Conservation (phyloP, 2,113 vertebrate genomes). For the Eolophus roseicapilla region DNA sequence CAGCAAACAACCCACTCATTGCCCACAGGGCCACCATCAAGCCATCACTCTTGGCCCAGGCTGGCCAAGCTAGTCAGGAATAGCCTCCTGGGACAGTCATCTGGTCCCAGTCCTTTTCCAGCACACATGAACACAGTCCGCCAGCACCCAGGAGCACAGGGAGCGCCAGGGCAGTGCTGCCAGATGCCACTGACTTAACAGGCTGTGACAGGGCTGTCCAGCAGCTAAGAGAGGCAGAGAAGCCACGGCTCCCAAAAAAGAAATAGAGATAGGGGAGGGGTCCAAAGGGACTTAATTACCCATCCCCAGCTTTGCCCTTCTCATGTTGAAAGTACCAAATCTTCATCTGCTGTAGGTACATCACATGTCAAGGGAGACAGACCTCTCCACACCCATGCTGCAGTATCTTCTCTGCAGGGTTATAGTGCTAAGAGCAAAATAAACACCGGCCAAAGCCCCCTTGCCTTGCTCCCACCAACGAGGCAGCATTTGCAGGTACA, state of each 20-base stretch:
- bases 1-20: neutral
- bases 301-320: neutral
- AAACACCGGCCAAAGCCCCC: neutral
- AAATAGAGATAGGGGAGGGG: neutral
- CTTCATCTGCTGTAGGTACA: neutral
- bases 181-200: neutral
- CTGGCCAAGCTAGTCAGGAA: neutral
- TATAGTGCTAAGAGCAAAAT: neutral
- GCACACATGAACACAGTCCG: fast-evolving
- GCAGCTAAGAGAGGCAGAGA: slow-evolving; percentile 10
- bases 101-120: neutral
- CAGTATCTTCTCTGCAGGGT: neutral
- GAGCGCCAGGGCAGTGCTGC: neutral
- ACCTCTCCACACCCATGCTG: neutral
- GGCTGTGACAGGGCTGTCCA: slow-evolving; percentile 42
- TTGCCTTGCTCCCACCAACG: neutral
- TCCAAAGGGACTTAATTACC: neutral
- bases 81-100: neutral
- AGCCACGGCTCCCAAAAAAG: neutral
- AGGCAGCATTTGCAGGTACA: fast-evolving
- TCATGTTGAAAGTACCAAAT: neutral
- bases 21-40: neutral
- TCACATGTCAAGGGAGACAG: fast-evolving
- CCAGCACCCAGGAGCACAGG: neutral
- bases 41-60: neutral